These are phyloP conservation scores for Caloenas nicobarica DNA, from an alignment of 2,113 vertebrate genomes.

Conservation along the genomic window DNA sequence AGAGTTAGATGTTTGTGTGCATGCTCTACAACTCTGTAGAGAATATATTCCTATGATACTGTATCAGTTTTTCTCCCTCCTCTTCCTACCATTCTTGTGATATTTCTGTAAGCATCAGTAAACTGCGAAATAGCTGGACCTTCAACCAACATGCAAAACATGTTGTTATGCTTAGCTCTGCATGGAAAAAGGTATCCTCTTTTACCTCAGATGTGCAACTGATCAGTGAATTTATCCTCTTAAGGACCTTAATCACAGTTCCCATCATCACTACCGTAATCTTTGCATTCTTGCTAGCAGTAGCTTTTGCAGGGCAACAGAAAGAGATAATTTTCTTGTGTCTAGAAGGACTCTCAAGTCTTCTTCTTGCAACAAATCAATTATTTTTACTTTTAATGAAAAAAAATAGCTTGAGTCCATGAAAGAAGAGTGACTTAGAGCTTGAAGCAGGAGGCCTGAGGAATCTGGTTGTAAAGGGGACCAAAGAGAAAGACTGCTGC, in stretches of 20 bases:
- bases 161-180: neutral
- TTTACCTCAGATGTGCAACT: neutral
- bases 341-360: neutral
- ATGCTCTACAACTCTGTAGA: neutral
- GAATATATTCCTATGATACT: neutral
- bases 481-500: neutral
- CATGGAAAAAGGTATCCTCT: neutral
- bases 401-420: neutral
- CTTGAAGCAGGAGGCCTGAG: neutral
- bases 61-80: neutral
- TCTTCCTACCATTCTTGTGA: neutral
- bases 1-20: neutral
- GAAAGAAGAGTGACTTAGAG: neutral
- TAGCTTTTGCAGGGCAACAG: neutral
- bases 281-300: neutral
- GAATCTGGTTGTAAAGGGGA: neutral
- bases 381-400: neutral
- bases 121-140: neutral
- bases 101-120: neutral
- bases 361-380: neutral
- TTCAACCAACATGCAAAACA: neutral
- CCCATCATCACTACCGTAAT: neutral
- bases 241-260: neutral
- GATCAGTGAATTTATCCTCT: neutral
- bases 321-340: neutral